Percentiles rank a stretch among this genome's conserved stretches.
Conservation (phyloP, 2,113 vertebrate genomes). For the Neodon shergylaensis region DNA sequence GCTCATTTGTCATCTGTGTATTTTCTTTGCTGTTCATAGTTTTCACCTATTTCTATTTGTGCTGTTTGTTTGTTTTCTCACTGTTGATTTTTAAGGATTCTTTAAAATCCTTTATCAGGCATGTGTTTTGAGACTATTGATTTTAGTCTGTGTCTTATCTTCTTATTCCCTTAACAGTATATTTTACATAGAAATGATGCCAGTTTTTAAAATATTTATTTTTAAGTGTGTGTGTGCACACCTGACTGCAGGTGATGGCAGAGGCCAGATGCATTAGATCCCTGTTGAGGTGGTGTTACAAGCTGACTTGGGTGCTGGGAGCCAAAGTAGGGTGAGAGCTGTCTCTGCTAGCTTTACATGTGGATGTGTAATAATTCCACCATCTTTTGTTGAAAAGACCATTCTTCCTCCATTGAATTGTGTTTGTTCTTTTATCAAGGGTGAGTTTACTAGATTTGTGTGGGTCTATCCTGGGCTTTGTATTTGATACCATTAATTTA, state of each 20-base stretch:
- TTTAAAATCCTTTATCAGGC: background rate
- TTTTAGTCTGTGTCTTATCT: background rate
- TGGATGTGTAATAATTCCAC: background rate
- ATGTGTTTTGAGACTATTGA: background rate
- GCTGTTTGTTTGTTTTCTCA: background rate
- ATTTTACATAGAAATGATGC: conserved; percentile 3
- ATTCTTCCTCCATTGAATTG: background rate
- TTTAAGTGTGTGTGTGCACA: background rate
- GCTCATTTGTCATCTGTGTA: background rate
- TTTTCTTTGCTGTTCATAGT: conserved; percentile 5
- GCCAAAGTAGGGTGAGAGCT: background rate
- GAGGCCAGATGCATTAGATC: background rate
- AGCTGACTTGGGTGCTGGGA: background rate
- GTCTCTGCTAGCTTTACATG: background rate
- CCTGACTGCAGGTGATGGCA: background rate
- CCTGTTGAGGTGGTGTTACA: background rate
- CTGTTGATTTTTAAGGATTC: background rate
- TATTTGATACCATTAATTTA: background rate
- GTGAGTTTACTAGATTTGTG: background rate
- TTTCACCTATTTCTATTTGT: background rate
- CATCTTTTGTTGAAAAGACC: background rate
- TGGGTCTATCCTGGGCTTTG: background rate
- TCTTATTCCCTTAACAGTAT: background rate
- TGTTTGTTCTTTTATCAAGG: background rate
- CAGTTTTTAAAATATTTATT: background rate